Base-by-base conservation (phyloP, 2,113 vertebrate genomes). In the Megaceryle torquata region DNA sequence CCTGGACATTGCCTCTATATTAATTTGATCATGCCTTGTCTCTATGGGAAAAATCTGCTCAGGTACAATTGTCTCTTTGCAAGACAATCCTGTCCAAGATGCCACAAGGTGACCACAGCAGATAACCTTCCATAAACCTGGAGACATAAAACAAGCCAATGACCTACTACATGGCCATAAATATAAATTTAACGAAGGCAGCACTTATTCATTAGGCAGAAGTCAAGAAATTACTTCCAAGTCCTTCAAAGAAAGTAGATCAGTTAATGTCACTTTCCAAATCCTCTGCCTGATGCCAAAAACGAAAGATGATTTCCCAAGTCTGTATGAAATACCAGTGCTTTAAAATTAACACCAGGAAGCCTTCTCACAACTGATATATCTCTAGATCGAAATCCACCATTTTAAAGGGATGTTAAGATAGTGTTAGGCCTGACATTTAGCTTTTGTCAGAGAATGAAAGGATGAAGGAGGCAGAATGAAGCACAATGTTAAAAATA, bases 221-320 rank as follows among this genome's bases (percentile, higher is more conserved):
- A 97, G 93, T 96, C 95, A 96, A 97, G 96, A 96, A 97, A 97
- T 64, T 79, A 97, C 96, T 97, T 96, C 95, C 95, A 97, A 96
- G 96, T 96, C 97, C 95, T 97, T 97, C 96, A 97, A 95, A 96
- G 94, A 97, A 97, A 97, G 93, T 96, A 84, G 91, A 97, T 93
- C 74, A 0, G 2, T 95, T 97, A 96, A 96, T 96, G 96, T 97
- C 96, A 96, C 93, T 95, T 95, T 95, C 75, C 6, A 13, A 86
- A 88, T 84, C 59, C 82, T 96, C 64, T 92, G 74, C 75, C 74
- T 29, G 60, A 78, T 95, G 95, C 94, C 96, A 93, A 95, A 96
- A 95, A n/a, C 35, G 8, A 56, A 69, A 50, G 67, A 88, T 94
- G 82, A 94, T 92, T 96, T 87, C 79, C 91, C 94, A 91, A 94